Evolutionary conservation across 2,888 invertebrate genomes (phyloP), one percentile per base, ranked within the genome.

Genomic region (Idaea dimidiata): DNA sequence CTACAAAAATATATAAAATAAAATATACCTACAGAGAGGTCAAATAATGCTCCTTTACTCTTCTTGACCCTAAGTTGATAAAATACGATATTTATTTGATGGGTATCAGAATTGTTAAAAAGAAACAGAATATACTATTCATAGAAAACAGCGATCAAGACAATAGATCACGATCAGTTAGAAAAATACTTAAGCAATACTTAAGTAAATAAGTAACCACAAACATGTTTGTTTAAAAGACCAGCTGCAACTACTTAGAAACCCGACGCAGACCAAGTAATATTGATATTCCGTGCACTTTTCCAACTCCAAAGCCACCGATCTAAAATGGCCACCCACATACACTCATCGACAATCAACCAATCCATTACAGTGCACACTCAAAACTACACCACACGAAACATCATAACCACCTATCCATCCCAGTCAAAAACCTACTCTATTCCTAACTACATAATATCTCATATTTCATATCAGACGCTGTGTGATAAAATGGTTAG

Each of bases 281-380:
- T 80, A 81, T 81, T 77, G 75, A 76, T 79, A 79, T 77, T 80
- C 81, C 80, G 74, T 78, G 77, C 77, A 77, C 77, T 80, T 83
- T 82, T 79, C 75, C 75, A 74, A 77, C 73, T 80, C 80, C 82
- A 82, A 81, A 81, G 83, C 78, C 77, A 81, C 83, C 84, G 82
- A 81, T 82, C 68, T 74, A 69, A 78, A 83, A 79, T 82, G 84
- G 79, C 87, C 86, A 87, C 87, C 86, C 87, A 86, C 81, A 68
- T 75, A 70, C 80, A 77, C 82, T 83, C 77, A 77, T 77, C 79
- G 83, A 82, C 86, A 82, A 83, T 82, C 84, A 78, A 78, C 81
- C 85, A 85, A 86, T 87, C 84, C 84, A 86, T 86, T 85, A 85
- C 86, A 70, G 78, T 75, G 71, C 79, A 82, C 83, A 81, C 81